A percentile compares a stretch with the other conserved stretches of the same genome.
Evolutionary conservation across 2,797 vertebrate genomes (phyloP).

Genomic region (Telmatherina bonti): DNA sequence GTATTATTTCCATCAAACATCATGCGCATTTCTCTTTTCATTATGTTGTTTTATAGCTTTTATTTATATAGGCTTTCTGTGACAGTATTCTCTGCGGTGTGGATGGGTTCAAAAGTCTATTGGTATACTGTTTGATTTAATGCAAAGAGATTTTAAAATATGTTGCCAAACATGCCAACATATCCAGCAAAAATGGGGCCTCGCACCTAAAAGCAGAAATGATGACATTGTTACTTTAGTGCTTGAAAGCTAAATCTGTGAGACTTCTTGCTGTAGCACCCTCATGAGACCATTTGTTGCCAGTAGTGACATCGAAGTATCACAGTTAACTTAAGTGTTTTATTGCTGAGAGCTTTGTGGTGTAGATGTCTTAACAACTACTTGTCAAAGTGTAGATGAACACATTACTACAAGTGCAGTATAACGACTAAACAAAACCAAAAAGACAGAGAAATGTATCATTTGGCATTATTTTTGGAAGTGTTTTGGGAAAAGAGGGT

Average conservation of each 20-base stretch:
- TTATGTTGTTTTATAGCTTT: no score
- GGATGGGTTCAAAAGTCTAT: neutral
- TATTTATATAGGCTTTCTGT: no score
- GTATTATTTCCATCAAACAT: no score
- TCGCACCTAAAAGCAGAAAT: slow-evolving; percentile 11
- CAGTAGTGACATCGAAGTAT: slow-evolving; percentile 21
- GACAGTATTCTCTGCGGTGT: no score
- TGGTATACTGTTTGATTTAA: neutral
- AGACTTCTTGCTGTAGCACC: neutral
- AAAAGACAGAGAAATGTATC: neutral
- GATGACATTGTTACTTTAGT: neutral
- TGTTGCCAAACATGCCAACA: no score
- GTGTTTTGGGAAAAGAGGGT: neutral
- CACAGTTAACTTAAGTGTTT: slow-evolving; percentile 1
- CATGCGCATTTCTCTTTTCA: no score
- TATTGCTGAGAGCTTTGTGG: slow-evolving; percentile 2
- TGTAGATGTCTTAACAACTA: neutral
- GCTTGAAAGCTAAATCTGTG: neutral
- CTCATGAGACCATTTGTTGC: slow-evolving; percentile 4
- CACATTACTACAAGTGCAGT: neutral
- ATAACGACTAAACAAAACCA: neutral
- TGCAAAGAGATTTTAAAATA: neutral
- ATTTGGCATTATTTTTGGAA: neutral
- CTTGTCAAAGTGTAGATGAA: neutral
- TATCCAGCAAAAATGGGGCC: neutral